Percentiles rank a stretch among this genome's conserved stretches.
Evolutionary conservation across 2,888 invertebrate genomes (phyloP).

Genomic region (Thera obeliscata): DNA sequence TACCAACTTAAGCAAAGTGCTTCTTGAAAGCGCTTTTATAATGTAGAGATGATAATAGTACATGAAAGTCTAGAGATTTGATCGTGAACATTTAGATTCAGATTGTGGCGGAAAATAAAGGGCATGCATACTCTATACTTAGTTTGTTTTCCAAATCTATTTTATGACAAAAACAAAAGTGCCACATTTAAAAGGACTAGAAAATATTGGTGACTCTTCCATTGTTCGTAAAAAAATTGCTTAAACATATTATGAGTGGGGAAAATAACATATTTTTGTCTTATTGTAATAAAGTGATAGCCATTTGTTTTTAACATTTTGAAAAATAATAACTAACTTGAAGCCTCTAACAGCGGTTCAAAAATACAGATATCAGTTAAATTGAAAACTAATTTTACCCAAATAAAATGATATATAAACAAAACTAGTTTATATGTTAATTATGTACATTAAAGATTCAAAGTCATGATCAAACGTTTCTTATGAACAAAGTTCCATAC

Average conservation of each 20-base stretch:
- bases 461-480: slow-evolving; percentile 1
- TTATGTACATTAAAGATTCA: not conserved
- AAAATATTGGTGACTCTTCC: too few relatives aligned
- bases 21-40: slow-evolving; percentile 44
- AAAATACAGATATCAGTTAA: too few relatives aligned
- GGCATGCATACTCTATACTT: slow-evolving; percentile 9
- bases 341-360: too few relatives aligned
- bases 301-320: too few relatives aligned
- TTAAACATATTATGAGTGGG: too few relatives aligned
- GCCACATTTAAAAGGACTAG: too few relatives aligned
- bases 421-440: not conserved
- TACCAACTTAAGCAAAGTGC: slow-evolving; percentile 42
- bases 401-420: not conserved
- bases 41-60: slow-evolving; percentile 37
- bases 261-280: too few relatives aligned
- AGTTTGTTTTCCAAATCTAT: not conserved
- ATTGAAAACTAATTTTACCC: not conserved
- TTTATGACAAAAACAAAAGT: not conserved
- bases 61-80: slow-evolving; percentile 41
- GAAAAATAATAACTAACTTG: too few relatives aligned
- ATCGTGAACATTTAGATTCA: slow-evolving; percentile 33
- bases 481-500: slow-evolving; percentile 7
- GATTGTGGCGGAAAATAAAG: slow-evolving; percentile 25
- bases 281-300: too few relatives aligned
- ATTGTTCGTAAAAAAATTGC: too few relatives aligned